Evolutionary conservation across 2,113 vertebrate genomes (phyloP).

Genomic region (Gorilla gorilla): DNA sequence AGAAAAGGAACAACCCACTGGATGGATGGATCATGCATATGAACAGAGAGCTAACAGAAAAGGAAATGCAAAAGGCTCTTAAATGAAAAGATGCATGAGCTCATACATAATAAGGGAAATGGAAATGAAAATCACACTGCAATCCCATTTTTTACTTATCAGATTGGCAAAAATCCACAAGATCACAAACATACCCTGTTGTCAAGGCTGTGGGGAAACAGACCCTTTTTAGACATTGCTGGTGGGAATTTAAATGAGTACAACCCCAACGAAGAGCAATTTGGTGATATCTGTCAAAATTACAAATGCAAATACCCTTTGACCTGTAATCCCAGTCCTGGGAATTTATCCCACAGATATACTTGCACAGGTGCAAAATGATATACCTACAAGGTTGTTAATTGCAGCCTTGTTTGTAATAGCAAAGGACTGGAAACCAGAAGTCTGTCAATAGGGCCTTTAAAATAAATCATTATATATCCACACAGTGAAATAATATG

Average conservation of each 20-base stretch:
- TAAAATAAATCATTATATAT: conserved; percentile 14
- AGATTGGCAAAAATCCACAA: conserved; percentile 66
- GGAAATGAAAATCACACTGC: conserved; percentile 49
- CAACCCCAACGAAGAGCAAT: conserved; percentile 50
- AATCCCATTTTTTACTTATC: conserved; percentile 58
- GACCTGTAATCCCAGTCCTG: conserved; percentile 51
- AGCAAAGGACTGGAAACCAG: conserved; percentile 24
- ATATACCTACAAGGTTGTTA: conserved; percentile 22
- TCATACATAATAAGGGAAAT: conserved; percentile 59
- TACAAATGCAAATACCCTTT: conserved; percentile 69
- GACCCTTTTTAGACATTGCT: conserved; percentile 40
- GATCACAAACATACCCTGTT: conserved; percentile 35
- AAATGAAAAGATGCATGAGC: conserved; percentile 45
- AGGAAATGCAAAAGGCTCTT: neutral
- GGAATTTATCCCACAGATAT: conserved; percentile 46
- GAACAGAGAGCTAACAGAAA: conserved; percentile 7
- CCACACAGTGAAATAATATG: neutral
- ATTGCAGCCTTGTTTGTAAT: conserved; percentile 28
- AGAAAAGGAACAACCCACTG: neutral
- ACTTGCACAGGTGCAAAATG: conserved; percentile 47
- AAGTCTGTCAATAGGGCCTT: conserved; percentile 1
- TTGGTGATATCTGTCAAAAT: conserved; percentile 69
- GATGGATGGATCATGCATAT: neutral
- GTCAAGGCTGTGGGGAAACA: conserved; percentile 41
- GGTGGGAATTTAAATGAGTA: conserved; percentile 59